These are phyloP conservation scores for Alethe castanea DNA, from an alignment of 2,113 vertebrate genomes.

Conservation along the genomic window DNA sequence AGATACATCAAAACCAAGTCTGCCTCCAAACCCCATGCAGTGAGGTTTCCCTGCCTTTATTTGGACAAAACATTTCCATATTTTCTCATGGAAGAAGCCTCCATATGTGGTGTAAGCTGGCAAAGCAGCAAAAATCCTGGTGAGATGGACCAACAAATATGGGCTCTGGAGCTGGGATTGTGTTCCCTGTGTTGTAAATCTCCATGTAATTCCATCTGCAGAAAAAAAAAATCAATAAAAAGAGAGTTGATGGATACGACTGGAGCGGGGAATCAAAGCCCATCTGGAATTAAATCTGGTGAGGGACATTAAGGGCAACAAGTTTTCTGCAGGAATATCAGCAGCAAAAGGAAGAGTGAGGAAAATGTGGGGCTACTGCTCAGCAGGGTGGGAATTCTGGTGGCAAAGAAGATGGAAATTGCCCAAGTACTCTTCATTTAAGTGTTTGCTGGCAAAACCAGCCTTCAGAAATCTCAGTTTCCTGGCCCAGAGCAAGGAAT, in stretches of 20 bases:
- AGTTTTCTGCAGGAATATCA: background rate
- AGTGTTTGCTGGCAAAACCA: background rate
- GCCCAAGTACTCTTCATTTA: background rate
- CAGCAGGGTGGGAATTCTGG: background rate
- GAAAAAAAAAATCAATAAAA: background rate
- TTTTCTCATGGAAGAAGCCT: background rate
- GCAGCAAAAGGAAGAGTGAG: background rate
- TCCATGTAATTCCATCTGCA: background rate
- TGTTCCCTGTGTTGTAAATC: background rate
- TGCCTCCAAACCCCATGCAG: background rate
- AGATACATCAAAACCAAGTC: background rate
- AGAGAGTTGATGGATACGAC: background rate
- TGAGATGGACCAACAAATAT: background rate
- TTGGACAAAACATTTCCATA: background rate
- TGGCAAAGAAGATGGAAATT: background rate
- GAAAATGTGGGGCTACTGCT: background rate
- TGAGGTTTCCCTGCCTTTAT: background rate
- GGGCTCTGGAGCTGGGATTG: background rate
- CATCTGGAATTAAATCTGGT: background rate
- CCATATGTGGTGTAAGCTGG: background rate
- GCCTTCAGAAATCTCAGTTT: background rate
- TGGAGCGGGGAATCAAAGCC: background rate
- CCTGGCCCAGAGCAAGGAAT: background rate
- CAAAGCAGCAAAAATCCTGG: background rate
- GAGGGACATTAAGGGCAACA: background rate